These are phyloP conservation scores for Spatula versicolor DNA, from an alignment of 2,797 vertebrate genomes.

Conservation along the genomic window DNA sequence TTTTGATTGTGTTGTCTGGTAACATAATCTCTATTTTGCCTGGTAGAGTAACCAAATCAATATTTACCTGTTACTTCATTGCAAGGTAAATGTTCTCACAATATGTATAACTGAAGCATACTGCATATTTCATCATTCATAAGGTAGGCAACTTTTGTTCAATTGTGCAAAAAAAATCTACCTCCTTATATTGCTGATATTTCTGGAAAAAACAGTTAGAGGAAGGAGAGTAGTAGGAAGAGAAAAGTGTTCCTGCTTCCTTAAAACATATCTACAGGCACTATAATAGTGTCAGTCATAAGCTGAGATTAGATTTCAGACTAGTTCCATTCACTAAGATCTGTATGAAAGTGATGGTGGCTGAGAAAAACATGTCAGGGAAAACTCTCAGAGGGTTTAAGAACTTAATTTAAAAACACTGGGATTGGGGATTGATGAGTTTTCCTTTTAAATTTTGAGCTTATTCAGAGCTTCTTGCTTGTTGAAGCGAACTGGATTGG, in stretches of 20 bases:
- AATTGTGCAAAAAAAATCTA: neutral
- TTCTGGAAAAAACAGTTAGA: neutral
- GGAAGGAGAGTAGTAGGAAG: neutral
- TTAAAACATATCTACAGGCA: neutral
- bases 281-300: neutral
- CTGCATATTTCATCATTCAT: neutral
- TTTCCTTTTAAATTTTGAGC: neutral
- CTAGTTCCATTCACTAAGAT: neutral
- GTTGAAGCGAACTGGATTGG: neutral
- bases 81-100: neutral
- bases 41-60: neutral
- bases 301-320: neutral
- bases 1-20: neutral
- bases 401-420: neutral
- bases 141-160: neutral
- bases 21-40: neutral
- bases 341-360: neutral
- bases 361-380: neutral
- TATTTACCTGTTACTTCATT: neutral
- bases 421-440: neutral
- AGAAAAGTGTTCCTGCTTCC: neutral
- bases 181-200: neutral
- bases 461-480: neutral
- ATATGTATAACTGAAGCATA: neutral
- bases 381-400: neutral